These are phyloP conservation scores for Rhineura floridana DNA, from an alignment of 2,113 vertebrate genomes.

Conservation along the genomic window DNA sequence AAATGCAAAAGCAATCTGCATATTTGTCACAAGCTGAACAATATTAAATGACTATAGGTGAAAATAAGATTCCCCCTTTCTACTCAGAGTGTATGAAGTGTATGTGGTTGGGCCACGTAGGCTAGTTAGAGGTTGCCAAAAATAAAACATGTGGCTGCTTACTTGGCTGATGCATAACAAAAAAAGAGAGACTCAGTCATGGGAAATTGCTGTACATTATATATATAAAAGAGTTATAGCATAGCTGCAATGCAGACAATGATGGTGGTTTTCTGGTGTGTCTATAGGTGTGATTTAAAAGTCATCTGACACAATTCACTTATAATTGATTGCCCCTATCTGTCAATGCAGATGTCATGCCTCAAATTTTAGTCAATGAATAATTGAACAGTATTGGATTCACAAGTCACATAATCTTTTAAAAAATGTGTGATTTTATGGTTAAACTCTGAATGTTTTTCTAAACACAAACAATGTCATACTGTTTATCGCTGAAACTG, in stretches of 20 bases:
- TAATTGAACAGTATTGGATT: neutral
- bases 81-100: constrained; percentile 57
- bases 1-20: neutral
- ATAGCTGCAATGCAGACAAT: constrained; percentile 14
- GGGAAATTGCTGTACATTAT: constrained; percentile 53
- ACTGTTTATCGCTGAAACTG: neutral
- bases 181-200: constrained; percentile 55
- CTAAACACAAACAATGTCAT: neutral
- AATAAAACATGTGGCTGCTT: constrained; percentile 71
- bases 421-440: too few species aligned
- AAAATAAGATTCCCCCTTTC: constrained; percentile 39
- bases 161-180: constrained; percentile 63
- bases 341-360: neutral
- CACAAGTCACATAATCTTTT: constrained; percentile 10
- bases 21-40: constrained; percentile 9
- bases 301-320: neutral
- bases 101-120: constrained; percentile 73
- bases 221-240: constrained; percentile 50
- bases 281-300: neutral
- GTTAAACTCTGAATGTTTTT: neutral
- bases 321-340: neutral
- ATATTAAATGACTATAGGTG: constrained; percentile 19
- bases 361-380: neutral
- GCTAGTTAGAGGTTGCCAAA: constrained; percentile 67
- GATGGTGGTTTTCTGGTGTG: neutral